A percentile compares a stretch with the other conserved stretches of the same genome.
Evolutionary conservation across 2,797 vertebrate genomes (phyloP).

Genomic region (Leptodactylus fallax): DNA sequence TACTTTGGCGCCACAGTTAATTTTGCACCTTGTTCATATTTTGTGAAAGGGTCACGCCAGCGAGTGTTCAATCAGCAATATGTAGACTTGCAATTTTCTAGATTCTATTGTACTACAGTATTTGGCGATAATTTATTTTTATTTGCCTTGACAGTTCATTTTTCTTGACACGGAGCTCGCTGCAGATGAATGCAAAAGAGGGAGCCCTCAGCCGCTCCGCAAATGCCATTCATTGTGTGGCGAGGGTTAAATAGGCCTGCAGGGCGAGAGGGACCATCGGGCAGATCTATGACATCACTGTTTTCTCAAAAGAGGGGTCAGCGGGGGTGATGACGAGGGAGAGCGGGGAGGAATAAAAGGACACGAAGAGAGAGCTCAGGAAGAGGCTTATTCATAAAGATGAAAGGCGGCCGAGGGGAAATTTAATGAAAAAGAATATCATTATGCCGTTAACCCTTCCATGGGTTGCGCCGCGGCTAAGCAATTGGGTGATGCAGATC

Average conservation of each 20-base stretch:
- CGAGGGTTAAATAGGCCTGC: slow-evolving; percentile 27
- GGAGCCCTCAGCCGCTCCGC: not conserved
- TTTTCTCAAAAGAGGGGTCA: slow-evolving; percentile 27
- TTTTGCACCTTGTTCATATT: slow-evolving; percentile 18
- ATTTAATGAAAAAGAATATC: slow-evolving; percentile 21
- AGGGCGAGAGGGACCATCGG: not conserved
- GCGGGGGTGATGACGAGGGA: slow-evolving; percentile 16
- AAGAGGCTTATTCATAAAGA: slow-evolving; percentile 12
- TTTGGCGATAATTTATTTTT: slow-evolving; percentile 42
- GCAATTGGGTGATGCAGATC: not conserved
- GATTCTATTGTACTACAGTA: slow-evolving; percentile 2
- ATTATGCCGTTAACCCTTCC: slow-evolving; percentile 26
- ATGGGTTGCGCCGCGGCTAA: not conserved
- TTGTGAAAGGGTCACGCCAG: slow-evolving; percentile 5
- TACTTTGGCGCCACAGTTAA: slow-evolving; percentile 14
- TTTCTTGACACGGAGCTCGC: slow-evolving; percentile 24
- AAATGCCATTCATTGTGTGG: not conserved
- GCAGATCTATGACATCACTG: slow-evolving; percentile 39
- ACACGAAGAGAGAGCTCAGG: not conserved
- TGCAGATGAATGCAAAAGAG: slow-evolving; percentile 14
- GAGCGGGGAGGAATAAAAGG: slow-evolving; percentile 13
- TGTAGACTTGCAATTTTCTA: not conserved
- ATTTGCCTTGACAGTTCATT: slow-evolving; percentile 42
- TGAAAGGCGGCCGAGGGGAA: slow-evolving; percentile 21
- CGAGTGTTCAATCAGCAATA: not conserved